These are phyloP conservation scores for Bombus consobrinus DNA, from an alignment of 1,140 invertebrate species.

Conservation along the genomic window DNA sequence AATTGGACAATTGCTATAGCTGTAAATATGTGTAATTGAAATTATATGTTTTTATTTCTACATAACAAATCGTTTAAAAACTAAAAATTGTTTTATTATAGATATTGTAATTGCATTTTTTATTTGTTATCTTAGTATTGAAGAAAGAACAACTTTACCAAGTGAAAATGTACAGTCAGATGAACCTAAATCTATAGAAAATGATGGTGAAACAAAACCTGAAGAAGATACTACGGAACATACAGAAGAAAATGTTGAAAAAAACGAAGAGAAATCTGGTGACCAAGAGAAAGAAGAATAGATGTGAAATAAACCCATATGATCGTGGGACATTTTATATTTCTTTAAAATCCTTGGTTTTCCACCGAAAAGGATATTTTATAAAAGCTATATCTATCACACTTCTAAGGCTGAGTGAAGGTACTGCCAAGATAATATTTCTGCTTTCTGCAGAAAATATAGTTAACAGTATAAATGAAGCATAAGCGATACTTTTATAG, in stretches of 20 bases:
- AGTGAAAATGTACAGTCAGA: conserved; percentile 65
- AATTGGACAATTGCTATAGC: conserved; percentile 36
- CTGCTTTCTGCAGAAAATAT: conserved; percentile 53
- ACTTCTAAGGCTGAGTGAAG: conserved; percentile 70
- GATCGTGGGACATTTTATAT: conserved; percentile 51
- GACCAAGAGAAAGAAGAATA: conserved; percentile 81
- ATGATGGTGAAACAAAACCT: conserved; percentile 74
- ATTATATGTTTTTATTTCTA: neutral
- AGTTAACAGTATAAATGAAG: conserved; percentile 61
- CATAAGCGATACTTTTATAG: conserved; percentile 64
- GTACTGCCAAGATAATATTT: conserved; percentile 71
- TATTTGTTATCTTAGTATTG: conserved; percentile 53
- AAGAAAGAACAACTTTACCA: conserved; percentile 68
- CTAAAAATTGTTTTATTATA: conserved; percentile 14
- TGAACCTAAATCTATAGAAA: conserved; percentile 69
- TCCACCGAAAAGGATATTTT: conserved; percentile 69
- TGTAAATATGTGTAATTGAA: neutral
- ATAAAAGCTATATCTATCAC: conserved; percentile 65
- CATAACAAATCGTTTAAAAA: neutral
- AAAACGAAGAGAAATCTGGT: conserved; percentile 79
- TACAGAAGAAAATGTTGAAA: conserved; percentile 73
- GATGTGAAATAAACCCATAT: conserved; percentile 66
- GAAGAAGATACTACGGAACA: conserved; percentile 73
- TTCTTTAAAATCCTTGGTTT: conserved; percentile 67
- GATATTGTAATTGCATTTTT: conserved; percentile 6